phyloP scores from a whole-genome alignment of 2,797 vertebrate species.

The Coreius guichenoti region DNA sequence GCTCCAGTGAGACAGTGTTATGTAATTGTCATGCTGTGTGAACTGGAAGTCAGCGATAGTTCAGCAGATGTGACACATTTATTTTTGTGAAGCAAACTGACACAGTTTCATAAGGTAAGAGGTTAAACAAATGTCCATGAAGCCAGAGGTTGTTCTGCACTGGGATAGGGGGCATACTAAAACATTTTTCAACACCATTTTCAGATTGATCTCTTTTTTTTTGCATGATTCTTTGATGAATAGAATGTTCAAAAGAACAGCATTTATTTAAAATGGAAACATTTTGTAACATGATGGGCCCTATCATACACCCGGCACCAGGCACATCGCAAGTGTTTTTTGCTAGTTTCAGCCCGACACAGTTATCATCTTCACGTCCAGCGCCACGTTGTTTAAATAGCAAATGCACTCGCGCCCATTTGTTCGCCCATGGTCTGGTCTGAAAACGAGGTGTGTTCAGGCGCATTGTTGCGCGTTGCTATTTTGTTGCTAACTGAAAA shows the following conservation, averaged over 20 bases:
- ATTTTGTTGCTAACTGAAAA: no score
- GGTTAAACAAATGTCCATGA: not conserved
- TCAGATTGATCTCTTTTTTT: not conserved
- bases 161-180: not conserved
- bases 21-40: not conserved
- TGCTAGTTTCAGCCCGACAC: no score
- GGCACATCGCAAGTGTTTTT: no score
- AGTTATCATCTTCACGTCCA: no score
- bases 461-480: no score
- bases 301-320: no score
- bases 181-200: not conserved
- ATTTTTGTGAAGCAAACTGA: not conserved
- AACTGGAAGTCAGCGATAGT: not conserved
- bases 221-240: not conserved
- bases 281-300: not conserved
- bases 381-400: no score
- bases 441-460: no score
- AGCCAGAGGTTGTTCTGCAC: not conserved
- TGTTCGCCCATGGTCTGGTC: no score
- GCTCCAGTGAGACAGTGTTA: not conserved
- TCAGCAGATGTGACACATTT: not conserved
- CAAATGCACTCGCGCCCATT: no score
- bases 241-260: not conserved
- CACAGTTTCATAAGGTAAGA: not conserved
- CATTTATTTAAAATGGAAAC: not conserved